Evolutionary conservation across 2,797 vertebrate genomes (phyloP).

Genomic region (Enteromius afrohamiltoni): DNA sequence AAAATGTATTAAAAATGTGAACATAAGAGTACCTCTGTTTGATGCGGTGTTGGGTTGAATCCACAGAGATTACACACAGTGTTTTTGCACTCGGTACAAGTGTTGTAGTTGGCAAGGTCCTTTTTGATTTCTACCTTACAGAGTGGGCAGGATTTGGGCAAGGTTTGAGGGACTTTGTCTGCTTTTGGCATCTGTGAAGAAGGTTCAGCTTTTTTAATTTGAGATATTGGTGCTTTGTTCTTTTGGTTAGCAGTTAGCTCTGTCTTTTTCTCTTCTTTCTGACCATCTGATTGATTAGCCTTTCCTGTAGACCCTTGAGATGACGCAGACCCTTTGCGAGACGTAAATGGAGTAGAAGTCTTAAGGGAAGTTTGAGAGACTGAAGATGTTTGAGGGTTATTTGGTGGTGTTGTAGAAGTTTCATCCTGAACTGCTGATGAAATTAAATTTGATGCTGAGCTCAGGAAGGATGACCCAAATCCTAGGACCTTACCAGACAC

Average conservation of each 20-base stretch:
- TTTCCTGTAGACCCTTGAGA: slow-evolving; percentile 68
- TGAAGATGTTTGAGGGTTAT: slow-evolving; percentile 60
- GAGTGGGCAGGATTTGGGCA: slow-evolving; percentile 77
- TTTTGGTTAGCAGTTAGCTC: slow-evolving; percentile 67
- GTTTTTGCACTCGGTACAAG: slow-evolving; percentile 85
- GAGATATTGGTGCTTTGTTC: slow-evolving; percentile 68
- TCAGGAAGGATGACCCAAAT: slow-evolving; percentile 94
- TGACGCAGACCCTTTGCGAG: slow-evolving; percentile 63
- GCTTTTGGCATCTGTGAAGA: slow-evolving; percentile 56
- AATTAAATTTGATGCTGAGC: slow-evolving; percentile 90
- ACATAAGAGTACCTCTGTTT: slow-evolving; percentile 73
- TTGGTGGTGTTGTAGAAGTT: slow-evolving; percentile 71
- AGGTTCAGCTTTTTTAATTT: slow-evolving; percentile 58
- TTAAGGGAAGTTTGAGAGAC: slow-evolving; percentile 43
- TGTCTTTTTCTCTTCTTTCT: slow-evolving; percentile 72
- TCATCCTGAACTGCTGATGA: slow-evolving; percentile 86
- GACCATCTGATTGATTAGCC: slow-evolving; percentile 63
- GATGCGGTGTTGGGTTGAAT: slow-evolving; percentile 90
- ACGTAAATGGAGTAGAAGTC: slow-evolving; percentile 25
- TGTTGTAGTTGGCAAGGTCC: slow-evolving; percentile 82
- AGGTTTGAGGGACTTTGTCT: slow-evolving; percentile 37
- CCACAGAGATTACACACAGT: slow-evolving; percentile 85
- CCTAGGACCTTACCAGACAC: slow-evolving; percentile 91
- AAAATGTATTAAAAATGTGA: background rate
- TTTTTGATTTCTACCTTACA: slow-evolving; percentile 83